phyloP scores from a whole-genome alignment of 2,113 vertebrate genomes.

The Eulemur macaco region DNA sequence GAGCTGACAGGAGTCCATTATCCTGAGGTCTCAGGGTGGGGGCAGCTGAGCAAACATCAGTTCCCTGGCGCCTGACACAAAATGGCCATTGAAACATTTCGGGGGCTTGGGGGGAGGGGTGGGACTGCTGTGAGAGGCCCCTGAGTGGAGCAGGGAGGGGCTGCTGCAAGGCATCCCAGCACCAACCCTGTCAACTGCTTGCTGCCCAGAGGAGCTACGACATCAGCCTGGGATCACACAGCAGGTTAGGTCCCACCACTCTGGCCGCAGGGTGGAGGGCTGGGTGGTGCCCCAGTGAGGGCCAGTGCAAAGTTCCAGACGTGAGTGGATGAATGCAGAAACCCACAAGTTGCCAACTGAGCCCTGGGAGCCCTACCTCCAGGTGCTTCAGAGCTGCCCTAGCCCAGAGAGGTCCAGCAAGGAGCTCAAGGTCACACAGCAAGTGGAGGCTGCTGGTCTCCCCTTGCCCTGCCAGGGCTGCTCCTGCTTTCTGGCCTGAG shows the following conservation, averaged over 20 bases:
- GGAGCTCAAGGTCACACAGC: background rate
- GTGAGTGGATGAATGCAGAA: background rate
- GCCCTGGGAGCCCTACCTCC: background rate
- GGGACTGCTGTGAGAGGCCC: background rate
- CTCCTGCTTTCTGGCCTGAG: background rate
- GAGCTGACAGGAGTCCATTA: background rate
- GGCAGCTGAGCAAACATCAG: conserved; percentile 35
- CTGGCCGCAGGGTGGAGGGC: accelerated
- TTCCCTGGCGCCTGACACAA: background rate
- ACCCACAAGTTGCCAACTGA: background rate
- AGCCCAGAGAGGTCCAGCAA: background rate
- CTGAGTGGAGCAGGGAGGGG: background rate
- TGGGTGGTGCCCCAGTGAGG: accelerated
- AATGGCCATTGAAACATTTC: background rate
- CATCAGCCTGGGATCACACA: background rate
- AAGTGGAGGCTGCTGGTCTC: background rate
- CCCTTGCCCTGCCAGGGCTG: background rate
- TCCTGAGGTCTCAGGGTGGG: background rate
- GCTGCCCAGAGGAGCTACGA: background rate
- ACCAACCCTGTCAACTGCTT: background rate
- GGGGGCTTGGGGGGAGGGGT: background rate
- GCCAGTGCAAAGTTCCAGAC: background rate
- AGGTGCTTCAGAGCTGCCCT: background rate
- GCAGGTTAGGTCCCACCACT: background rate
- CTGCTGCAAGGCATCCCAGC: background rate